phyloP scores from a whole-genome alignment of 2,113 vertebrate species.

The Acinonyx jubatus region DNA sequence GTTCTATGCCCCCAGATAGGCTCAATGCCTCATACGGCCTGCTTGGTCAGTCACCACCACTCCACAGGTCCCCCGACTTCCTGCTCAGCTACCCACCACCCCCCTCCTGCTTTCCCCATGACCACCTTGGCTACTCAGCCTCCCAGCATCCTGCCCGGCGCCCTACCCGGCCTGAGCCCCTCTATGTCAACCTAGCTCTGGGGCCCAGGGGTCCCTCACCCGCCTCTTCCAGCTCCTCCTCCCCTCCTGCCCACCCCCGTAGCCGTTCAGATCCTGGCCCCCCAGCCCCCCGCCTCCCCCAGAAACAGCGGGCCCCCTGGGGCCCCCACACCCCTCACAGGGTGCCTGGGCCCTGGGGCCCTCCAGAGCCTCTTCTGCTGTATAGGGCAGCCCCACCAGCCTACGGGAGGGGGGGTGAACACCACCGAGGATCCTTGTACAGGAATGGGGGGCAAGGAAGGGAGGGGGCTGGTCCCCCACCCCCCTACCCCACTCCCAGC shows the following conservation, averaged over 20 bases:
- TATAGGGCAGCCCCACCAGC: slow-evolving; percentile 72
- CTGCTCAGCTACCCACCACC: slow-evolving; percentile 65
- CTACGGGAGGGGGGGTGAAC: slow-evolving; percentile 54
- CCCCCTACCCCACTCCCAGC: slow-evolving; percentile 84
- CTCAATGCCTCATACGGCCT: slow-evolving; percentile 80
- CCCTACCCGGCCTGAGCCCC: slow-evolving; percentile 80
- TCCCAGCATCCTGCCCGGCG: slow-evolving; percentile 62
- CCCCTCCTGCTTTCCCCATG: slow-evolving; percentile 75
- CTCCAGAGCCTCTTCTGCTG: slow-evolving; percentile 66
- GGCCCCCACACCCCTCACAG: slow-evolving; percentile 68
- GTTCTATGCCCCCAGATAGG: slow-evolving; percentile 75
- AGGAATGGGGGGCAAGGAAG: slow-evolving; percentile 82
- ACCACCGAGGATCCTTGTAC: slow-evolving; percentile 79
- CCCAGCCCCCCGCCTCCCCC: slow-evolving; percentile 79
- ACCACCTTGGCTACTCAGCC: slow-evolving; percentile 80
- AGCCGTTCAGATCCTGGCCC: slow-evolving; percentile 85
- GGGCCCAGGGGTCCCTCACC: slow-evolving; percentile 70
- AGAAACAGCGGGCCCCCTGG: slow-evolving; percentile 83
- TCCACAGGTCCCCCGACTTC: slow-evolving; percentile 74
- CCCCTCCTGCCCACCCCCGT: slow-evolving; percentile 77
- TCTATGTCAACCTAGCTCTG: slow-evolving; percentile 88
- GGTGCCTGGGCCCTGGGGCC: slow-evolving; percentile 69
- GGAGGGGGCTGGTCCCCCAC: slow-evolving; percentile 80
- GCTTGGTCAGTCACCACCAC: slow-evolving; percentile 75
- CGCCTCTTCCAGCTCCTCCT: slow-evolving; percentile 74